Evolutionary conservation across 2,888 invertebrate genomes (phyloP).

Genomic region (Corbicula japonica): DNA sequence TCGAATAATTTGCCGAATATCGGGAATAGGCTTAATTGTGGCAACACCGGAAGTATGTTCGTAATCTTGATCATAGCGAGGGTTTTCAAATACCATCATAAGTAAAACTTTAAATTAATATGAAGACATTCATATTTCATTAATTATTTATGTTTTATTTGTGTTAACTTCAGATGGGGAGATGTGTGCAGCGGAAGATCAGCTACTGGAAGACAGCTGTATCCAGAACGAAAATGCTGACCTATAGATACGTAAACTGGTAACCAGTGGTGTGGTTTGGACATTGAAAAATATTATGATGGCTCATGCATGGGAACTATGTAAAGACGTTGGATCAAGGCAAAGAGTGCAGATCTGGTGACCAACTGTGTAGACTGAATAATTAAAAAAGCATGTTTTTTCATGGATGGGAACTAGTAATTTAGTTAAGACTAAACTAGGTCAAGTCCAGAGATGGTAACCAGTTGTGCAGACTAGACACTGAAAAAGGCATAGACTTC

Average conservation of each 20-base stretch:
- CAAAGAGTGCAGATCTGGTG: no score
- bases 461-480: no score
- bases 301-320: no score
- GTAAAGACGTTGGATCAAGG: no score
- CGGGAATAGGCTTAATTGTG: no score
- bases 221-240: slow-evolving; percentile 45
- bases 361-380: no score
- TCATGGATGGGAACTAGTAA: no score
- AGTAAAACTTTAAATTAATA: not conserved
- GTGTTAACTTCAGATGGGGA: slow-evolving; percentile 52
- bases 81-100: not conserved
- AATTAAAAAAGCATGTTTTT: no score
- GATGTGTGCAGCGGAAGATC: slow-evolving; percentile 23
- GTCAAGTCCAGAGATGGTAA: no score
- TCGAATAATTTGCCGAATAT: not conserved
- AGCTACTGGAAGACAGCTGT: slow-evolving; percentile 30
- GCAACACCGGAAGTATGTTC: not conserved
- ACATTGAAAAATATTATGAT: no score
- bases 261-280: not conserved
- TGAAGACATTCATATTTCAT: not conserved
- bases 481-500: no score
- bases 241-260: not conserved
- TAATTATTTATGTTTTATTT: not conserved
- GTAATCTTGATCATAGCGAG: not conserved
- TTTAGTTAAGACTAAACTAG: no score